Conservation (phyloP, 2,113 vertebrate species). For the Budorcas taxicolor region DNA sequence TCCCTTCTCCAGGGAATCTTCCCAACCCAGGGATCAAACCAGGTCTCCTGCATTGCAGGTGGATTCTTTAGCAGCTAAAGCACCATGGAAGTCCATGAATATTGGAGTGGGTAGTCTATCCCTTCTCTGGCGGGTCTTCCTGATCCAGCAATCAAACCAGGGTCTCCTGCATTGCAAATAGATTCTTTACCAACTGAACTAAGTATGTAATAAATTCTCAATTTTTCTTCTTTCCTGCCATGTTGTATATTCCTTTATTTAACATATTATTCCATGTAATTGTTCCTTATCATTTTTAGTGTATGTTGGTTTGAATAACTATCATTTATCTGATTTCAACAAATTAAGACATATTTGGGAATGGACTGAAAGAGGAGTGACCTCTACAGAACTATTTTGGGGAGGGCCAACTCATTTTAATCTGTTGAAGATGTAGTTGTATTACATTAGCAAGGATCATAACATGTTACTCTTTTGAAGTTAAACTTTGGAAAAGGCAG, state of each 20-base stretch:
- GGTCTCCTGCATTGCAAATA: neutral
- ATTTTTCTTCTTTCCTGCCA: neutral
- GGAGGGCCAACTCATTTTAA: neutral
- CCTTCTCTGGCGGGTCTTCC: rapidly evolving
- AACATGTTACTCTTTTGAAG: neutral
- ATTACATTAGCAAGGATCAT: neutral
- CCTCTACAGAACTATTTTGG: neutral
- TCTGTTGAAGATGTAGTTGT: neutral
- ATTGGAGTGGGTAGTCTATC: neutral
- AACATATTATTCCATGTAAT: neutral
- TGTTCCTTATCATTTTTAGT: neutral
- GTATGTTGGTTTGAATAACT: neutral
- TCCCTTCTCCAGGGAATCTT: neutral
- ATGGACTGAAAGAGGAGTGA: neutral
- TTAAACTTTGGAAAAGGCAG: neutral
- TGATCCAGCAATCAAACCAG: neutral
- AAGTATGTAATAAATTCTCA: neutral
- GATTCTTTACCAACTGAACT: neutral
- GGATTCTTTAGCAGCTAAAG: neutral
- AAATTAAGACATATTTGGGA: neutral
- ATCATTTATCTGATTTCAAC: neutral
- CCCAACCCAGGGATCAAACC: neutral
- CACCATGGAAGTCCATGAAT: neutral
- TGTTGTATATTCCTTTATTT: neutral
- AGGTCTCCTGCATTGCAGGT: neutral